These are phyloP conservation scores for Allenopithecus nigroviridis DNA, from an alignment of 2,797 vertebrate genomes.

Conservation along the genomic window DNA sequence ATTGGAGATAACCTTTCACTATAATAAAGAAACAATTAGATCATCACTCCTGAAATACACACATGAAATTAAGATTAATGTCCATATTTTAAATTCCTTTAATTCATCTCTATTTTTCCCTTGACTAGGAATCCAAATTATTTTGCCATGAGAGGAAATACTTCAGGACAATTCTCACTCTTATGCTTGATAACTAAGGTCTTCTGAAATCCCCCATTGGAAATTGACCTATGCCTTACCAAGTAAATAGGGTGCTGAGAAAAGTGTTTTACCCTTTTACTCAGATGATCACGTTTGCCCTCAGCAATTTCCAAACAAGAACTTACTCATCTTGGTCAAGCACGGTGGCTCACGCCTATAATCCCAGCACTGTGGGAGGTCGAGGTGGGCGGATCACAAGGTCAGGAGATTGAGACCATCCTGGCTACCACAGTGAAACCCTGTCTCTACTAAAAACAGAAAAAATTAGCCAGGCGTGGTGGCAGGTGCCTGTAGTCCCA, in stretches of 20 bases:
- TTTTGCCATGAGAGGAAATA: background rate
- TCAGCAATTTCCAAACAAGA: conserved; percentile 67
- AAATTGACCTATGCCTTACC: fast-evolving
- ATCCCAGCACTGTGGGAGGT: no score
- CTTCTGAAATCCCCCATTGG: background rate
- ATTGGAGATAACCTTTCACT: background rate
- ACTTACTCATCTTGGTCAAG: conserved; percentile 31
- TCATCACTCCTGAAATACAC: background rate
- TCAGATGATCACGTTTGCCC: conserved; percentile 54
- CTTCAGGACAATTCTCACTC: background rate
- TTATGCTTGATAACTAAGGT: background rate
- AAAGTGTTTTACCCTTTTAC: background rate
- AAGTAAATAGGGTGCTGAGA: background rate
- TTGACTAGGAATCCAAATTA: background rate
- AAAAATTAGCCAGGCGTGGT: no score
- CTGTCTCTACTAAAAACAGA: no score
- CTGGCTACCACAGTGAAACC: no score
- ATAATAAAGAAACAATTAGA: background rate
- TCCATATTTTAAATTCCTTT: background rate
- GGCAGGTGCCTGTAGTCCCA: no score
- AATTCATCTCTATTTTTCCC: background rate
- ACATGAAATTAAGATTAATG: background rate
- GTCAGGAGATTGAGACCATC: no score
- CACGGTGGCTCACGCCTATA: no score
- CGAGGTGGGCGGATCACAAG: no score